Conservation (phyloP, 1,140 invertebrate species). For the Drosophila repletoides region DNA sequence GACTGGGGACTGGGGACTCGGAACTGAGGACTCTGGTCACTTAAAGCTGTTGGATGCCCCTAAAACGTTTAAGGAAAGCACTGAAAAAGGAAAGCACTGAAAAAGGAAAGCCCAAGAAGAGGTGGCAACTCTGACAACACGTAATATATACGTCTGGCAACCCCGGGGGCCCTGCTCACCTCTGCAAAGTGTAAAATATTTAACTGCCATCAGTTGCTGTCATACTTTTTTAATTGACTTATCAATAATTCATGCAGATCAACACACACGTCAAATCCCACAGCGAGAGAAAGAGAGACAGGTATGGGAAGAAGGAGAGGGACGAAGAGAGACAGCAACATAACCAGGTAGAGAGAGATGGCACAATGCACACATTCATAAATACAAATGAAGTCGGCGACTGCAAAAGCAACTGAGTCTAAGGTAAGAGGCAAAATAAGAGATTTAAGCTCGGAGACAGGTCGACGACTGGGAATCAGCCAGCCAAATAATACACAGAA, state of each 20-base stretch:
- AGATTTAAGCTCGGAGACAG: not conserved
- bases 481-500: not conserved
- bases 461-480: no score
- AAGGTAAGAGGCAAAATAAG: constrained; percentile 9
- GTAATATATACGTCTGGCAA: no score
- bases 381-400: constrained; percentile 65
- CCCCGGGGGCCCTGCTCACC: not conserved
- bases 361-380: constrained; percentile 53
- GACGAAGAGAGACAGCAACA: not conserved
- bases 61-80: constrained; percentile 1
- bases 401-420: constrained; percentile 3
- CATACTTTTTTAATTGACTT: constrained; percentile 82
- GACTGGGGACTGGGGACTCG: constrained; percentile 17
- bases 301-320: not conserved
- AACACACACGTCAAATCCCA: constrained; percentile 7
- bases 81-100: not conserved
- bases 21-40: constrained; percentile 13
- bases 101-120: not conserved
- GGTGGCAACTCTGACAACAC: not conserved
- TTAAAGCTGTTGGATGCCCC: constrained; percentile 20
- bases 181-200: constrained; percentile 58
- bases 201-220: constrained; percentile 71
- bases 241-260: constrained; percentile 76
- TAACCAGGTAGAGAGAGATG: constrained; percentile 4
- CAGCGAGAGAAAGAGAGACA: not conserved